A percentile compares a stretch with the other conserved stretches of the same genome.
phyloP scores from a whole-genome alignment of 1,140 invertebrate species.

The Euborellia annulipes region DNA sequence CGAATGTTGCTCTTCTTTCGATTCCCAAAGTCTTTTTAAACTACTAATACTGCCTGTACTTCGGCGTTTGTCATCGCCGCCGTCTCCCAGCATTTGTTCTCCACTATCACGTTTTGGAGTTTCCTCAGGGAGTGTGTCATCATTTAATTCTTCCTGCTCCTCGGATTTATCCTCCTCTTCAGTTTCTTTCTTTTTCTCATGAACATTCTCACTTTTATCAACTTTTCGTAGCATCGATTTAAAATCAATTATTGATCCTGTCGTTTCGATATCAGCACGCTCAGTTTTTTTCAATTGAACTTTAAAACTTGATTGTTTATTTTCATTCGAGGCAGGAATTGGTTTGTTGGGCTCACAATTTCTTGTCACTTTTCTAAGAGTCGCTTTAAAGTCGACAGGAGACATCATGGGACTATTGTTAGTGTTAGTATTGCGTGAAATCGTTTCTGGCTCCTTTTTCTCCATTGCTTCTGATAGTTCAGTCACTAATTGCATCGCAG shows the following conservation, averaged over 20 bases:
- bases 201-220: constrained; percentile 29
- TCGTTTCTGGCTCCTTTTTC: constrained; percentile 17
- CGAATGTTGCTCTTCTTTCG: constrained; percentile 33
- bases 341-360: neutral
- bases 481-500: constrained; percentile 59
- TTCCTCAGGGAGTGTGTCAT: constrained; percentile 18
- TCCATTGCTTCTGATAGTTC: constrained; percentile 33
- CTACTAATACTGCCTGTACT: constrained; percentile 86
- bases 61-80: constrained; percentile 67
- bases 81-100: constrained; percentile 30
- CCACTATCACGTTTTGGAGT: constrained; percentile 3
- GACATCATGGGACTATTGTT: constrained; percentile 21
- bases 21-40: constrained; percentile 83
- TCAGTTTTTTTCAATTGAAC: constrained; percentile 52
- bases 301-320: constrained; percentile 33
- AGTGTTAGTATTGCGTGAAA: neutral
- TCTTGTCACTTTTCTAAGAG: constrained; percentile 27
- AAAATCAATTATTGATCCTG: constrained; percentile 59
- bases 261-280: constrained; percentile 27
- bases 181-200: constrained; percentile 23
- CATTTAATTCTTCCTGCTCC: constrained; percentile 24
- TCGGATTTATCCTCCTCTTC: constrained; percentile 27
- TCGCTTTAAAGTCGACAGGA: constrained; percentile 35
- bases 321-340: neutral
- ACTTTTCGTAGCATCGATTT: constrained; percentile 73